Base-by-base conservation (phyloP, 2,888 invertebrate species). In the Abrostola tripartita region DNA sequence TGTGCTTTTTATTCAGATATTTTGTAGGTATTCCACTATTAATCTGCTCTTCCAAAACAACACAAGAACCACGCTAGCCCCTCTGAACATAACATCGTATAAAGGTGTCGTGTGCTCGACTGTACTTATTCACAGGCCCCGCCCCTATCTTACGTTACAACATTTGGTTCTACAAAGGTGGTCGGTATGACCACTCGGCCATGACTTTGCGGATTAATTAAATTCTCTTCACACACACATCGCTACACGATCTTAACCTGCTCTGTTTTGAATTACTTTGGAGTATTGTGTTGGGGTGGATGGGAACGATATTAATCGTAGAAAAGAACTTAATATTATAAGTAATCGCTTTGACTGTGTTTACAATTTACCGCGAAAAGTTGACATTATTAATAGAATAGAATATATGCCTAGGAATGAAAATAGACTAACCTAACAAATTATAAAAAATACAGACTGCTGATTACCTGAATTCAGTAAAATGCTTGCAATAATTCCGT, bases 161-260 rank as follows among this genome's bases (percentile, higher is more conserved):
- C 72, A 56, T 82, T 84, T 75, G 80, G 60, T 55, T 61, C 59
- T 58, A 70, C 76, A 73, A 62, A 71, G 72, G 70, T 68, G 71
- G 73, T 68, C 71, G 65, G 74, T 75, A 76, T 82, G 87, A 79
- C 79, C 87, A 76, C 70, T 86, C 73, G 75, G 37, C 81, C 77
- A 75, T 73, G 82, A 85, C 86, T 81, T 80, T 35, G 57, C 74
- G 84, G 76, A 89, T 89, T 89, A 89, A 89, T 89, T 89, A 89
- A 89, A 89, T 89, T 88, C 87, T 83, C 77, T 79, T 58, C 73
- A 65, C 68, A 65, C 61, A 63, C 49, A 74, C 59, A 51, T 42
- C 10, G 70, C 79, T 63, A 70, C 68, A 78, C 76, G 78, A 78
- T 81, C 82, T 84, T 81, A 84, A 83, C 83, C 82, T 74, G 69